These are phyloP conservation scores for Belgica antarctica DNA, from an alignment of 2,888 invertebrate species.

Conservation along the genomic window DNA sequence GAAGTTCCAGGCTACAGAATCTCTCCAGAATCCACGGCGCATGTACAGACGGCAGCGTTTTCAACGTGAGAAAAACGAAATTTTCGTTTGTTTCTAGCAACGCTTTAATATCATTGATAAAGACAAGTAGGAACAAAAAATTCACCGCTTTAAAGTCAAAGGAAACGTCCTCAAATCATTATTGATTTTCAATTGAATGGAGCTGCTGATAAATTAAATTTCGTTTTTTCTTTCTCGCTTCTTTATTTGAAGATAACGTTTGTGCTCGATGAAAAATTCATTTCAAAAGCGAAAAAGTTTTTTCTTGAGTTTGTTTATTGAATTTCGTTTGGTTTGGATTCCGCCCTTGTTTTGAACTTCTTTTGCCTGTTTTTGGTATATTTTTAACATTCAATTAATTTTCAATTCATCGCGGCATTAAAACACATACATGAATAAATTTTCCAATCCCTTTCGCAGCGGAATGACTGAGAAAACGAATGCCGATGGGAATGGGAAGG, in stretches of 20 bases:
- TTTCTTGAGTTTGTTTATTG: too few species aligned
- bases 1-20: neutral
- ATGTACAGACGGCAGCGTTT: neutral
- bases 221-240: too few species aligned
- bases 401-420: constrained; percentile 4
- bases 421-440: constrained; percentile 1
- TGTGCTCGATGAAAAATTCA: too few species aligned
- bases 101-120: constrained; percentile 1
- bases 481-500: too few species aligned
- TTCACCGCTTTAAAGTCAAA: neutral
- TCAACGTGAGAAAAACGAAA: neutral
- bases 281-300: too few species aligned
- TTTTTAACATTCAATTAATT: constrained; percentile 15
- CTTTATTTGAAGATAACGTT: too few species aligned
- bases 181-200: constrained; percentile 10
- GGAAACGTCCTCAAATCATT: neutral
- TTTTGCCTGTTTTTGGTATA: too few species aligned
- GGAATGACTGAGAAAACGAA: neutral
- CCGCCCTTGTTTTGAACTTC: too few species aligned
- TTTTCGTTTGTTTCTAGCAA: neutral
- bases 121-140: neutral
- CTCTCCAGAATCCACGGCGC: neutral
- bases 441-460: too few species aligned
- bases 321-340: too few species aligned
- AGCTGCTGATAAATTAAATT: constrained; percentile 13